Evolutionary conservation across 2,888 invertebrate genomes (phyloP), one percentile per base, ranked within the genome.

Genomic region (Cerceris rybyensis): DNA sequence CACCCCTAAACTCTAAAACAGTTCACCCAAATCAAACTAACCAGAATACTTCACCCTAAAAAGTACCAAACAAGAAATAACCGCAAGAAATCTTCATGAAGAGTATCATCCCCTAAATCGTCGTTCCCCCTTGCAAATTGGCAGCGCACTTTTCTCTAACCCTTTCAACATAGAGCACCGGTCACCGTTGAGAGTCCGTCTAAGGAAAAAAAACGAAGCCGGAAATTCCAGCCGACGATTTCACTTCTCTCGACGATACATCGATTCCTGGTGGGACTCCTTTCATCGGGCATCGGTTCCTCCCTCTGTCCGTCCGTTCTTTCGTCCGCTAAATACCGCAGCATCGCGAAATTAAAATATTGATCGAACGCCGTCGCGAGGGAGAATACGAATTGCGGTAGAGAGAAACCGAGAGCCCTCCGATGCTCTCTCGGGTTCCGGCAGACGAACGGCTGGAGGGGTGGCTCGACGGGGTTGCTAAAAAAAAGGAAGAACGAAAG

Each of bases 311-410:
- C 84, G 85, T 84, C 77, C 81, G 81, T 79, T 78, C 86, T 86
- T 87, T 88, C 85, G 86, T 87, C 82, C 88, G 86, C 90, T 91
- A 92, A 92, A 92, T 91, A 91, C 91, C 90, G 91, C 90, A 91
- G 90, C 91, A 91, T 91, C 91, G 90, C 88, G 90, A 90, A 90
- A 92, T 92, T 92, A 92, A 92, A 92, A 92, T 92, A 92, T 92
- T 91, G 92, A 92, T 92, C 92, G 91, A 88, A 88, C 82, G 63
- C 76, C 87, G 87, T 86, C 87, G 86, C 85, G 81, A 82, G 85
- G 86, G 84, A 87, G 87, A 86, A 88, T 87, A 86, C 87, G 88
- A 91, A 90, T 91, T 87, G 89, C 87, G 88, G 88, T 86, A 83
- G 84, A 88, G 81, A 87, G 87, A 81, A 83, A 84, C 83, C 83